Evolutionary conservation across 2,797 vertebrate genomes (phyloP), one percentile per base, ranked within the genome.

Genomic region (Alca torda): DNA sequence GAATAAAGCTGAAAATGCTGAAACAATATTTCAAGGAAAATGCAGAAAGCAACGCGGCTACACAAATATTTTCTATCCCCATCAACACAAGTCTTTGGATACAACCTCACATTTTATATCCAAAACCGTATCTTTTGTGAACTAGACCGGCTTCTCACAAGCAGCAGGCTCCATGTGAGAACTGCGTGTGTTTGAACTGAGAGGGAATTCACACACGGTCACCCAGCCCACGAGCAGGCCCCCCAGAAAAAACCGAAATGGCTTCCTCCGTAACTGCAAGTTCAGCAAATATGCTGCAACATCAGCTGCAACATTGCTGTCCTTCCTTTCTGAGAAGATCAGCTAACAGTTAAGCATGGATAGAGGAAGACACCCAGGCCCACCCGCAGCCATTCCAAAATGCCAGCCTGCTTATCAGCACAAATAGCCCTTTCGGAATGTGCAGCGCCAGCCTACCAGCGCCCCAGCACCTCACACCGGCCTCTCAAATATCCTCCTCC

Each of bases 311-410:
- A 59, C 54, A 79, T 43, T 60, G 54, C 37, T 63, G 37, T 51
- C 79, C 59, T 73, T 86, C 61, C 77, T 91, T 77, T 78, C 43
- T 31, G 41, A 89, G 72, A 56, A 61, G 76, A 95, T 89, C 82
- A 92, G 75, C 57, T 85, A 89, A 78, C 24, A 51, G 39, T 81
- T 68, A 65, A 76, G 53, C 33, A 72, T 9, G 15, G 64, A 41
- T 54, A 68, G 13, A 46, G 30, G 53, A 82, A 90, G 60, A 74
- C 43, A 93, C 20, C 6, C 18, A 0, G 43, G n/a, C 69, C 61
- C 84, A 90, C 16, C 65, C 90, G 69, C 24, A 73, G 60, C 64
- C 93, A 92, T 89, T 94, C 76, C 69, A 41, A 85, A 91, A 84
- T 76, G 65, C 75, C 84, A 91, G 18, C 4, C 35, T 56, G 28